Evolutionary conservation across 2,888 invertebrate species (phyloP).

Genomic region (Orthonevra nobilis): DNA sequence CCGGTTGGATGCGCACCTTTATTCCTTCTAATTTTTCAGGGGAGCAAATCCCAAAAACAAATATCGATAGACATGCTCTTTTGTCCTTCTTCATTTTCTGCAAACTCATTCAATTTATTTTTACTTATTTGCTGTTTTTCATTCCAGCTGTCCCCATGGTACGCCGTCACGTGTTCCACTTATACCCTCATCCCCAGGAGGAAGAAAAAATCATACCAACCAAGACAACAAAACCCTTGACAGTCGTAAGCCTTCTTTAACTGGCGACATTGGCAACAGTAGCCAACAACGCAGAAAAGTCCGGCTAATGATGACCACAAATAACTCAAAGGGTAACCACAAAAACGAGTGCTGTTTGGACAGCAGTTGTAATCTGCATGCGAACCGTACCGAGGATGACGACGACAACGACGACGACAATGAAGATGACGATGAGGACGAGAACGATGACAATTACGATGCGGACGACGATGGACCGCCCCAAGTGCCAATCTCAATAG

Average conservation of each 20-base stretch:
- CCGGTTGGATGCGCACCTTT: conserved; percentile 41
- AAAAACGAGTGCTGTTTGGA: conserved; percentile 64
- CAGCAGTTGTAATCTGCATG: conserved; percentile 66
- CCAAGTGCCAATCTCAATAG: conserved; percentile 84
- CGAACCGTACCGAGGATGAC: conserved; percentile 61
- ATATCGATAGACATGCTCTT: conserved; percentile 14
- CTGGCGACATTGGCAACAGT: conserved; percentile 59
- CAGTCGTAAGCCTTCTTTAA: conserved; percentile 21
- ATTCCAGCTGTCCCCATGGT: conserved; percentile 82
- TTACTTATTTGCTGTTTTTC: conserved; percentile 53
- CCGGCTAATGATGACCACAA: conserved; percentile 64
- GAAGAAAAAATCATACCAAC: conserved; percentile 37
- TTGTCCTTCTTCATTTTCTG: conserved; percentile 9
- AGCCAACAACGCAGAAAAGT: conserved; percentile 57
- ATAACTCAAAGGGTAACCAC: conserved; percentile 45
- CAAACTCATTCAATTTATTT: conserved; percentile 38
- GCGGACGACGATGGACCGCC: conserved; percentile 69
- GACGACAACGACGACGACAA: conserved; percentile 53
- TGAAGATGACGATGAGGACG: conserved; percentile 64
- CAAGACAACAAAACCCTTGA: conserved; percentile 45
- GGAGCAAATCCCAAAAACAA: conserved; percentile 40
- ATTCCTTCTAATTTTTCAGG: conserved; percentile 32
- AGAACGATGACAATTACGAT: conserved; percentile 55
- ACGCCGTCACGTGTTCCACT: conserved; percentile 89
- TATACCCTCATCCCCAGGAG: conserved; percentile 81